Base-by-base conservation (phyloP, 2,797 vertebrate species). In the Remorina albescens region DNA sequence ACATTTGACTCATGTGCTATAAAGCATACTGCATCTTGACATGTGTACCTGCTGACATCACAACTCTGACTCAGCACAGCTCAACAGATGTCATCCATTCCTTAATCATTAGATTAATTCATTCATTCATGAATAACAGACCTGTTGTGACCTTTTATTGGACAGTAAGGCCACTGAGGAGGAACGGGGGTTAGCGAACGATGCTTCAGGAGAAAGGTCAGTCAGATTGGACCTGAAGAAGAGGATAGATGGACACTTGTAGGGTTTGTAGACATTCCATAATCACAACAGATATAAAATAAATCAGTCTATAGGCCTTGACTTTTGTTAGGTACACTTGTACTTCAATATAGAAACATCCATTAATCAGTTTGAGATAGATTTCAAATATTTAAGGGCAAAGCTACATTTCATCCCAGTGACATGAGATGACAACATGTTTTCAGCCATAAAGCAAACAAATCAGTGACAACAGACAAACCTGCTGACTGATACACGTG, bases 101-200 rank as follows among this genome's bases (percentile, higher is more conserved):
- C 44, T 73, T 39, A 60, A 67, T 64, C 70, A 62, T 76, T 66
- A 74, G 53, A 67, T 68, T n/a, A 49, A 67, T 68, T n/a, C n/a
- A n/a, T n/a, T n/a, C n/a, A 72, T 76, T 67, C 61, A 67, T 57
- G 49, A 82, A 54, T 0, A 16, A 25, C 65, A 59, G 44, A 49
- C 36, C n/a, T 60, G 73, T 75, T 26, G n/a, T n/a, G n/a, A n/a
- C 39, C 73, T 76, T 82, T 42, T 1, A 49, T 42, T 2, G 3
- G 59, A 23, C 19, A 32, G 15, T n/a, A 9, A 0, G 4, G 42
- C 47, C 23, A 49, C 47, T 16, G 25, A 39, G 49, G 36, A 44
- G 53, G n/a, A n/a, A n/a, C 7, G 21, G 1, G 28, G 1, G 1
- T 57, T 21, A 10, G 4, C 32, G 7, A 46, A 25, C 2, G 16